A percentile compares a stretch with the other conserved stretches of the same genome.
Conservation (phyloP, 1,140 invertebrate species). For the Cardiocondyla obscurior region DNA sequence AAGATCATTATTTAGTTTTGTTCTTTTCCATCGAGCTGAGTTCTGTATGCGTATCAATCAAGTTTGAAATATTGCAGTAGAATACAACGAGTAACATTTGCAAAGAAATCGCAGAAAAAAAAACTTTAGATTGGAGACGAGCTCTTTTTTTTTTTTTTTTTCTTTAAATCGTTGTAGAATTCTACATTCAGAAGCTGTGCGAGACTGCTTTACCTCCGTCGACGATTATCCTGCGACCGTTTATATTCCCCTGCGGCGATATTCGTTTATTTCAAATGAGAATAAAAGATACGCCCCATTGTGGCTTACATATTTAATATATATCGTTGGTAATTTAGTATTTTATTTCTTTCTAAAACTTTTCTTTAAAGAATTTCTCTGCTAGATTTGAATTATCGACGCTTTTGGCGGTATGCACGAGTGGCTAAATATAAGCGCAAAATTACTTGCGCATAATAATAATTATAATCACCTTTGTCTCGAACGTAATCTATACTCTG, state of each 20-base stretch:
- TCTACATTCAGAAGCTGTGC: slow-evolving; percentile 6
- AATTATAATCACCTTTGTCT: not conserved
- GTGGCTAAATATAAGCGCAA: not conserved
- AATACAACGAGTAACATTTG: not conserved
- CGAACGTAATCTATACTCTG: not conserved
- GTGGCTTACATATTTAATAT: slow-evolving; percentile 3
- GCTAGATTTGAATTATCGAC: not conserved
- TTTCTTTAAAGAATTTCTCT: not conserved
- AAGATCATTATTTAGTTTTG: not conserved
- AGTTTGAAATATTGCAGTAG: not conserved
- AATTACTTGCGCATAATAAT: not conserved
- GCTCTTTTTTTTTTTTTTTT: slow-evolving; percentile 21
- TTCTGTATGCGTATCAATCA: not conserved
- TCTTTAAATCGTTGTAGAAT: slow-evolving; percentile 34
- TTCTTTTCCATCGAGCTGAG: not conserved
- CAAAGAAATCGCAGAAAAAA: slow-evolving; percentile 4
- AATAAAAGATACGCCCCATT: slow-evolving; percentile 2
- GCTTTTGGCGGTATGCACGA: too few species aligned
- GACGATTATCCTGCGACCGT: slow-evolving; percentile 38
- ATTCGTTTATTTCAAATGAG: slow-evolving; percentile 37
- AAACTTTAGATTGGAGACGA: slow-evolving; percentile 21
- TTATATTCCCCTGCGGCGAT: slow-evolving; percentile 40
- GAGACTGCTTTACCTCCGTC: slow-evolving; percentile 24
- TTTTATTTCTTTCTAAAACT: not conserved
- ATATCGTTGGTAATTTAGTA: not conserved